A percentile compares a stretch with the other conserved stretches of the same genome.
Evolutionary conservation across 2,797 vertebrate genomes (phyloP).

Genomic region (Darevskia mixta): DNA sequence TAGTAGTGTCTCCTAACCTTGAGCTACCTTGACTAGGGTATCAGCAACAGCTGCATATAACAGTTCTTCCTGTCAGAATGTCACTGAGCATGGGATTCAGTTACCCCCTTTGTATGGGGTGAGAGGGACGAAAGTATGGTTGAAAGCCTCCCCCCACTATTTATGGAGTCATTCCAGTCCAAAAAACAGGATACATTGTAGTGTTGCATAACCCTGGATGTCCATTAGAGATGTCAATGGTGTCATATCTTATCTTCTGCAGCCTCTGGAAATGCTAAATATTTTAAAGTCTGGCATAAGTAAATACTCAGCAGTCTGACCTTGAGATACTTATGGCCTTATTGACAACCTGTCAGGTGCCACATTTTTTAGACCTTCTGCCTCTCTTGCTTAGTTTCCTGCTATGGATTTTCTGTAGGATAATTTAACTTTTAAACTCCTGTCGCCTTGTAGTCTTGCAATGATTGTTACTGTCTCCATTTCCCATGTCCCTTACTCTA

Average conservation of each 20-base stretch:
- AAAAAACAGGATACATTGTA: slow-evolving; percentile 1
- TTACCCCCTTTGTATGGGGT: background rate
- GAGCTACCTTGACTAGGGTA: background rate
- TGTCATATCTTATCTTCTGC: background rate
- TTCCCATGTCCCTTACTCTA: background rate
- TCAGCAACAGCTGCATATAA: background rate
- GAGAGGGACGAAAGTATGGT: background rate
- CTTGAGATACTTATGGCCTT: slow-evolving; percentile 24
- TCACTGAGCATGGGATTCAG: background rate
- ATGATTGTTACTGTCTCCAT: background rate
- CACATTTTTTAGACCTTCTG: slow-evolving; percentile 1
- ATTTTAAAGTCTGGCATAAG: background rate
- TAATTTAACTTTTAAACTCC: slow-evolving; percentile 22
- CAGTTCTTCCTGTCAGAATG: background rate
- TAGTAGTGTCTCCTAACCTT: too few relatives aligned
- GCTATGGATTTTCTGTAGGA: slow-evolving; percentile 20
- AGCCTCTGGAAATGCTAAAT: background rate
- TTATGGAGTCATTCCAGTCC: slow-evolving; percentile 3
- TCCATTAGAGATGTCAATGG: background rate
- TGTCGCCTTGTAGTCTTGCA: background rate
- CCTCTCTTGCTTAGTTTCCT: slow-evolving; percentile 9
- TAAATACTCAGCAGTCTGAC: slow-evolving; percentile 2
- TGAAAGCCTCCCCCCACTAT: background rate
- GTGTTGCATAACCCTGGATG: background rate
- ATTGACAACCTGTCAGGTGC: slow-evolving; percentile 20